These are phyloP conservation scores for Galaxias olidus DNA, from an alignment of 2,797 vertebrate species.

Conservation along the genomic window DNA sequence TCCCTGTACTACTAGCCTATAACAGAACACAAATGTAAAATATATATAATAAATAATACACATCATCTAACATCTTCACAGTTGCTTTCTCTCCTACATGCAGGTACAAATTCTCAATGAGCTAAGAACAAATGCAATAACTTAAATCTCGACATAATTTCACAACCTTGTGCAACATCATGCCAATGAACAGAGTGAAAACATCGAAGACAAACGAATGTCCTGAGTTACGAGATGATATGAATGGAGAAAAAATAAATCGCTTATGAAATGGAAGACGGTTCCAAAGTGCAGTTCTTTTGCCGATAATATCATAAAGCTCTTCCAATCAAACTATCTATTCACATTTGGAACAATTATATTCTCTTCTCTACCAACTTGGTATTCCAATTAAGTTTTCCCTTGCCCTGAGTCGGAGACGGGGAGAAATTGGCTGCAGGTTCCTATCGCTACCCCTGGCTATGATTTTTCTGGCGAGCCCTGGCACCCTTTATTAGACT, in stretches of 20 bases:
- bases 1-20: conserved; percentile 10
- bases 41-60: not conserved
- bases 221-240: conserved; percentile 10
- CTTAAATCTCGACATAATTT: too few relatives aligned
- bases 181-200: too few relatives aligned
- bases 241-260: conserved; percentile 11
- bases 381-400: conserved; percentile 46
- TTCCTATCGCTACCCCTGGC: conserved; percentile 54
- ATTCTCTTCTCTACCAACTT: conserved; percentile 28
- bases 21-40: conserved; percentile 2
- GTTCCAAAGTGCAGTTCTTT: conserved; percentile 1
- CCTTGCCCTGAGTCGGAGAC: conserved; percentile 16
- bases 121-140: too few relatives aligned
- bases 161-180: too few relatives aligned
- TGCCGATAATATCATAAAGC: conserved; percentile 1
- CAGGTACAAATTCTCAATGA: too few relatives aligned
- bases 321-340: conserved; percentile 17
- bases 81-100: too few relatives aligned
- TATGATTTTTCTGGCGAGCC: conserved; percentile 68
- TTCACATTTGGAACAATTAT: conserved; percentile 23
- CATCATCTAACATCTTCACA: too few relatives aligned
- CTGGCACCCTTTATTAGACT: conserved; percentile 73
- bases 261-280: conserved; percentile 19
- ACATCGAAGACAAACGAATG: too few relatives aligned
- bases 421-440: conserved; percentile 37